Evolutionary conservation across 2,888 invertebrate species (phyloP).

Genomic region (Rhogogaster chlorosoma): DNA sequence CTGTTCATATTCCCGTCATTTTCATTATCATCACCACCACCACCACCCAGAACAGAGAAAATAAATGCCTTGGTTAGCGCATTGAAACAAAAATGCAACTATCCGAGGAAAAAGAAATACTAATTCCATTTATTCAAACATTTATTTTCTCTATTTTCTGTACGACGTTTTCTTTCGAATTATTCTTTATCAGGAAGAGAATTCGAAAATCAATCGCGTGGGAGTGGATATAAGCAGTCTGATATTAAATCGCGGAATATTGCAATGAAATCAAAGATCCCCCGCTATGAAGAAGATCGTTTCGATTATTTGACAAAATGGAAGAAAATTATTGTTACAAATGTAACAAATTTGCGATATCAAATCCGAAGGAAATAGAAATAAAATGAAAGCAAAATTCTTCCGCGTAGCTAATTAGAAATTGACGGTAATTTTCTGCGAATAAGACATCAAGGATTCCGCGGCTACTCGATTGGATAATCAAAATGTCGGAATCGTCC

Average conservation of each 20-base stretch:
- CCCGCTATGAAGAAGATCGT: too few relatives aligned
- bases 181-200: not conserved
- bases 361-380: too few relatives aligned
- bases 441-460: not conserved
- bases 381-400: too few relatives aligned
- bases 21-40: conserved; percentile 41
- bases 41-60: conserved; percentile 48
- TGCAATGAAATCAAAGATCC: too few relatives aligned
- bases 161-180: not conserved
- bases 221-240: not conserved
- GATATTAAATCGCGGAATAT: not conserved
- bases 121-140: conserved; percentile 6
- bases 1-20: conserved; percentile 26
- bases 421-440: too few relatives aligned
- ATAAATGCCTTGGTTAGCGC: conserved; percentile 45
- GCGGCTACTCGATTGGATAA: not conserved
- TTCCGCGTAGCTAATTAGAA: too few relatives aligned
- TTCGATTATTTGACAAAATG: too few relatives aligned
- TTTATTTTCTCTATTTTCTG: conserved; percentile 47
- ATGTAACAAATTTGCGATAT: too few relatives aligned
- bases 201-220: not conserved
- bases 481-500: not conserved
- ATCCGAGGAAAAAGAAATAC: not conserved
- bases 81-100: conserved; percentile 4
- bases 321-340: too few relatives aligned